Evolutionary conservation across 2,113 vertebrate species (phyloP).

Genomic region (Halichoeres trimaculatus): DNA sequence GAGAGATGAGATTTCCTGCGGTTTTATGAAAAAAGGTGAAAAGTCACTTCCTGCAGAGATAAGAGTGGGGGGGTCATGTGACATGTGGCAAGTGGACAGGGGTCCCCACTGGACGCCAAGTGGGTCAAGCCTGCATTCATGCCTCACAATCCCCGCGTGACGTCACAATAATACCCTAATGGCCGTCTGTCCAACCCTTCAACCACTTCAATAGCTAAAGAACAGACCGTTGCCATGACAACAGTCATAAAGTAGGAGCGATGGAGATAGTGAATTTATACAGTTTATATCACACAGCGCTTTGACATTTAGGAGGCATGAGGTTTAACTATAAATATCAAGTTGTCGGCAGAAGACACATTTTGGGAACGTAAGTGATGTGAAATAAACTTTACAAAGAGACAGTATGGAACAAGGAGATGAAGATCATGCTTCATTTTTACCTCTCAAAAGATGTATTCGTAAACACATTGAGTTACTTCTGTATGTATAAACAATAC

Average conservation of each 20-base stretch:
- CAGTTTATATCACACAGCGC: slow-evolving; percentile 26
- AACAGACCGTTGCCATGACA: slow-evolving; percentile 60
- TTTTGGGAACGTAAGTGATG: background rate
- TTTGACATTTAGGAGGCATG: slow-evolving; percentile 49
- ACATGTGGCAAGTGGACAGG: background rate
- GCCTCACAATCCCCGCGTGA: slow-evolving; percentile 55
- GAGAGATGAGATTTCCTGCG: slow-evolving; percentile 13
- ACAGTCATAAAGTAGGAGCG: slow-evolving; percentile 42
- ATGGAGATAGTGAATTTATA: background rate
- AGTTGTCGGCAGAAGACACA: slow-evolving; percentile 12
- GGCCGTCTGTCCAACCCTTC: slow-evolving; percentile 66
- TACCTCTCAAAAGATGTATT: too few relatives aligned
- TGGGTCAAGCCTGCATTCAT: slow-evolving; percentile 61
- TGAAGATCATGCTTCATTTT: too few relatives aligned
- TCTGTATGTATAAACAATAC: too few relatives aligned
- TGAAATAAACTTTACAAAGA: too few relatives aligned
- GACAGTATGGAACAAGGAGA: too few relatives aligned
- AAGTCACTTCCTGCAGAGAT: slow-evolving; percentile 55
- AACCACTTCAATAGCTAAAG: slow-evolving; percentile 20
- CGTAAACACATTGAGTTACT: too few relatives aligned
- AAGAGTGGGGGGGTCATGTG: slow-evolving; percentile 10
- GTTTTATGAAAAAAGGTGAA: slow-evolving; percentile 34
- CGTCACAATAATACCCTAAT: slow-evolving; percentile 75
- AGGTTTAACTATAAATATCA: background rate
- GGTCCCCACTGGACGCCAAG: slow-evolving; percentile 34